Conservation (phyloP, 2,888 invertebrate species). For the Schrankia costaestrigalis region DNA sequence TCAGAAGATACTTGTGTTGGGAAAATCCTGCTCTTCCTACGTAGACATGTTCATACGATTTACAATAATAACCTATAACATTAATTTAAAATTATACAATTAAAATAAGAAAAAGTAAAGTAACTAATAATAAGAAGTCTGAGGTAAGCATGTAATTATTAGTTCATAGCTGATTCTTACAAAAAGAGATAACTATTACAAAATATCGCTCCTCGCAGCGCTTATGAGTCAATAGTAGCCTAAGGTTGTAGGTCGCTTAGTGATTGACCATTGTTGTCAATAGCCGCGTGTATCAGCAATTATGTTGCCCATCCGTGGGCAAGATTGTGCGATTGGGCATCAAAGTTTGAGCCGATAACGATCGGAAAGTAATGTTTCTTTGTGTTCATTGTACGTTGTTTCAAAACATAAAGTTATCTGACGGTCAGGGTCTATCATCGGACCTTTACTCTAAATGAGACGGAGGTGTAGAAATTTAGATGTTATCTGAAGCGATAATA, state of each 20-base stretch:
- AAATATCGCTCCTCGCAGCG: conserved; percentile 3
- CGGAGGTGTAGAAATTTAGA: conserved; percentile 18
- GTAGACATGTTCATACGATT: too few species aligned
- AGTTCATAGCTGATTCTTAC: too few species aligned
- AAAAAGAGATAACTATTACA: too few species aligned
- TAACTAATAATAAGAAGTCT: too few species aligned
- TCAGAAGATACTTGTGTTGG: too few species aligned
- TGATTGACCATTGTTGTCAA: conserved; percentile 46
- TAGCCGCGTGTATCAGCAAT: conserved; percentile 25
- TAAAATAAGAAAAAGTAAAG: too few species aligned
- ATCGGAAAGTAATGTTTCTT: conserved; percentile 41
- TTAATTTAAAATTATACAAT: too few species aligned
- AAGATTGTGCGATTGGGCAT: conserved; percentile 8
- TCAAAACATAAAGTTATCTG: conserved; percentile 16
- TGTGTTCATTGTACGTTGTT: conserved; percentile 37
- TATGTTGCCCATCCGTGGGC: conserved; percentile 14
- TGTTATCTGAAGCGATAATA: conserved; percentile 26
- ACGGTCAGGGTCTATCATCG: conserved; percentile 3
- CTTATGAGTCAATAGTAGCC: neutral
- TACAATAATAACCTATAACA: too few species aligned
- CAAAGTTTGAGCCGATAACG: conserved; percentile 28
- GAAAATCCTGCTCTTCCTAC: too few species aligned
- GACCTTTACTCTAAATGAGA: conserved; percentile 6
- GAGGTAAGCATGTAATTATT: too few species aligned
- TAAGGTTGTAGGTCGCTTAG: conserved; percentile 35